Conservation (phyloP, 2,113 vertebrate genomes). For the Picathartes gymnocephalus region DNA sequence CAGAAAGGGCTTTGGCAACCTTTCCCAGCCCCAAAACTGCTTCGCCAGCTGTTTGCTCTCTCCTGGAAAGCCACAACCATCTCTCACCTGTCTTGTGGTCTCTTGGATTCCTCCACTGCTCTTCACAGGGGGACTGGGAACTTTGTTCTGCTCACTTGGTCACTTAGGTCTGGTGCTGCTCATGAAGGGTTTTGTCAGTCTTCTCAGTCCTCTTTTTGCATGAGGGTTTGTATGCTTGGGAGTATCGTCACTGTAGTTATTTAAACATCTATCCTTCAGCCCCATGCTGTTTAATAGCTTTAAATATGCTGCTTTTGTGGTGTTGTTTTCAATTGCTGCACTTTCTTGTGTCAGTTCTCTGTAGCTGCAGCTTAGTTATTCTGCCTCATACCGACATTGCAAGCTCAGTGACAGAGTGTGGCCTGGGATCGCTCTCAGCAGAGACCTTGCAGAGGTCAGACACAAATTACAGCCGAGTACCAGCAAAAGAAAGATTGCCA, state of each 20-base stretch:
- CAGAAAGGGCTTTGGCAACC: background rate
- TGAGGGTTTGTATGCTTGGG: background rate
- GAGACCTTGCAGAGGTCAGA: background rate
- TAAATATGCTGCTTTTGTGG: background rate
- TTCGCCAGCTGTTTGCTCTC: background rate
- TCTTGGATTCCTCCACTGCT: background rate
- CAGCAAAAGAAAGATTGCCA: background rate
- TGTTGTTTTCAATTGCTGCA: background rate
- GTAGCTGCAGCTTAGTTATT: background rate
- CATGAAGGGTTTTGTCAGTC: background rate
- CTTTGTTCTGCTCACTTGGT: background rate
- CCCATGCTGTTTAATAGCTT: background rate
- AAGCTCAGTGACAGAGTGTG: background rate
- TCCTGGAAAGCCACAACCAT: background rate
- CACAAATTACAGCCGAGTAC: background rate
- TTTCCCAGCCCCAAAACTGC: background rate
- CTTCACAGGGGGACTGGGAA: background rate
- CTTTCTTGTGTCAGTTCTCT: background rate
- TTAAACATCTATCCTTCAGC: background rate
- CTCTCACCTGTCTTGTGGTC: background rate
- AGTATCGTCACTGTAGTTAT: background rate
- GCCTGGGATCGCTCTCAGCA: background rate
- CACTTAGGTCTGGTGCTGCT: background rate
- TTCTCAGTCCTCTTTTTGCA: background rate
- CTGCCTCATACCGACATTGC: accelerated